Evolutionary conservation across 2,797 vertebrate species (phyloP).

Genomic region (Nannoperca australis): DNA sequence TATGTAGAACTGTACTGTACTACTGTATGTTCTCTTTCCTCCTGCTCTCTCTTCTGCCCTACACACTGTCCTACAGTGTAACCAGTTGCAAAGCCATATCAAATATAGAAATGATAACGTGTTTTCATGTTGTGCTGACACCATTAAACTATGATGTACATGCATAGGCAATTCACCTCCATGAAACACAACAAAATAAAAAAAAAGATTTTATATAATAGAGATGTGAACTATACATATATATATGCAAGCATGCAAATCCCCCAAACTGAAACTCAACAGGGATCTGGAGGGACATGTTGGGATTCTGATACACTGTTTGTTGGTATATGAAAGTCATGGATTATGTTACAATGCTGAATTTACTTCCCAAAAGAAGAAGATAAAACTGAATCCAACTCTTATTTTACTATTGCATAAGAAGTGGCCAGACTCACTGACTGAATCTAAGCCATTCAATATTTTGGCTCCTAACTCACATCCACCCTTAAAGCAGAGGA

Average conservation of each 20-base stretch:
- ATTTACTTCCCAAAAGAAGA: background rate
- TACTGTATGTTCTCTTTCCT: too few species aligned
- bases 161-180: background rate
- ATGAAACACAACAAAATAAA: too few species aligned
- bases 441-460: background rate
- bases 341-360: background rate
- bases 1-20: too few species aligned
- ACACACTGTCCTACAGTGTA: too few species aligned
- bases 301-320: background rate
- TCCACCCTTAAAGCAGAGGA: background rate
- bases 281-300: background rate
- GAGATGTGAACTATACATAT: too few species aligned
- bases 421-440: conserved; percentile 4
- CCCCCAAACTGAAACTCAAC: too few species aligned
- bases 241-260: too few species aligned
- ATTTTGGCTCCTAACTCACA: background rate
- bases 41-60: too few species aligned
- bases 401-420: background rate
- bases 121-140: too few species aligned
- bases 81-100: too few species aligned
- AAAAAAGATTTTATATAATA: too few species aligned
- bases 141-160: background rate
- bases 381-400: background rate
- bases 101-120: too few species aligned
- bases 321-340: background rate